These are phyloP conservation scores for Chaetoderma sp. DNA, from an alignment of 2,888 invertebrate genomes.

Conservation along the genomic window DNA sequence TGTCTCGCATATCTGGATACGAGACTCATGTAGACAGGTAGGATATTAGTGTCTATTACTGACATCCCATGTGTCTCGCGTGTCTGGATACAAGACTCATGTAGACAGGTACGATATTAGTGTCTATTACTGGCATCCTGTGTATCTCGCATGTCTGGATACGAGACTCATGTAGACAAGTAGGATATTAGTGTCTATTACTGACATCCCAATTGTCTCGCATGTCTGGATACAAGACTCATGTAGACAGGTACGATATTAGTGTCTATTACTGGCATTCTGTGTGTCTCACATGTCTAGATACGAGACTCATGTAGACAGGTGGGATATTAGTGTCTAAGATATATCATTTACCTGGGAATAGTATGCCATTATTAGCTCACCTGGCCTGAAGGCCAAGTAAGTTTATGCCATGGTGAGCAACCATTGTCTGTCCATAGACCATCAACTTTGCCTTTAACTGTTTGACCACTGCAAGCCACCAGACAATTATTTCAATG, in stretches of 20 bases:
- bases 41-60: constrained; percentile 46
- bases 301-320: constrained; percentile 75
- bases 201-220: constrained; percentile 76
- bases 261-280: too few species aligned
- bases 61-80: constrained; percentile 78
- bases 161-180: constrained; percentile 74
- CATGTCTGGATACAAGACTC: constrained; percentile 81
- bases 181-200: constrained; percentile 21
- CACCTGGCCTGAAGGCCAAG: too few species aligned
- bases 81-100: constrained; percentile 79
- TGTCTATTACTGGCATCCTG: constrained; percentile 72
- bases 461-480: too few species aligned
- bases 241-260: constrained; percentile 68
- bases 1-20: constrained; percentile 80
- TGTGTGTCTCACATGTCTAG: constrained; percentile 80
- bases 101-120: constrained; percentile 66
- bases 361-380: too few species aligned
- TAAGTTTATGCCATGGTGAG: too few species aligned
- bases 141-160: constrained; percentile 81
- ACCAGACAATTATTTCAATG: too few species aligned
- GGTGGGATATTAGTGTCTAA: too few species aligned
- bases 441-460: too few species aligned
- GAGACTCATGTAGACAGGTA: constrained; percentile 73
- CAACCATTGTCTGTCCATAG: too few species aligned
- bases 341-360: too few species aligned